Evolutionary conservation across 1,140 invertebrate genomes (phyloP).

Genomic region (Habropoda laboriosa): DNA sequence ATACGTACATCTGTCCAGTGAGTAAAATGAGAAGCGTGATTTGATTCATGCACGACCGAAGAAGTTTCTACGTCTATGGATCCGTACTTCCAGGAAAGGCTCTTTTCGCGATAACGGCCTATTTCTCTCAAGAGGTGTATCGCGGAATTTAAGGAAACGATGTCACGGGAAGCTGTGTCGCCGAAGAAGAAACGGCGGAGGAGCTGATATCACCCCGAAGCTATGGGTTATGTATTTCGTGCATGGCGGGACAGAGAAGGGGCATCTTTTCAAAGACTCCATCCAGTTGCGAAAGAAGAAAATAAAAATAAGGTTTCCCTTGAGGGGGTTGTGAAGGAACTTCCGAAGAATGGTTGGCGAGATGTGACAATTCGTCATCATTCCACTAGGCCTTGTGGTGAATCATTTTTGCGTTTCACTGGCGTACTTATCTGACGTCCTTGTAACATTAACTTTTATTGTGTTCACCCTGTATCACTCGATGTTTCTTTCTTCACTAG

Average conservation of each 20-base stretch:
- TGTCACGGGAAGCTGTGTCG: constrained; percentile 50
- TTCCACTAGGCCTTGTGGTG: neutral
- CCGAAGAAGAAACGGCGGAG: constrained; percentile 39
- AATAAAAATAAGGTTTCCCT: constrained; percentile 63
- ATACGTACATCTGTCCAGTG: neutral
- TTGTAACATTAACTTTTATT: too few relatives aligned
- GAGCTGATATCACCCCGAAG: constrained; percentile 64
- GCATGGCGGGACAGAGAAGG: constrained; percentile 19
- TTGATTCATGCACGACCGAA: neutral
- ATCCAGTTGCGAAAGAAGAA: constrained; percentile 48
- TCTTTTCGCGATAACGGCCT: constrained; percentile 29
- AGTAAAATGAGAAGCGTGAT: neutral
- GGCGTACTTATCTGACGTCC: neutral
- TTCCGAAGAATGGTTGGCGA: constrained; percentile 10
- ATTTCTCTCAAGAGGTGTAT: constrained; percentile 44
- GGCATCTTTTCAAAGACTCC: constrained; percentile 55
- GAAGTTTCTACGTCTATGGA: constrained; percentile 26
- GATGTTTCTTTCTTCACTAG: too few relatives aligned
- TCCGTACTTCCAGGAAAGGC: neutral
- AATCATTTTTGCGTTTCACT: neutral
- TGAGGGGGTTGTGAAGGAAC: constrained; percentile 39
- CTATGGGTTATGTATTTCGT: constrained; percentile 69
- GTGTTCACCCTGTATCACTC: too few relatives aligned
- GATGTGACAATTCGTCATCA: constrained; percentile 35
- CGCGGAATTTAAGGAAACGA: constrained; percentile 61